These are phyloP conservation scores for Mystacides longicornis DNA, from an alignment of 2,888 invertebrate species.

Conservation along the genomic window DNA sequence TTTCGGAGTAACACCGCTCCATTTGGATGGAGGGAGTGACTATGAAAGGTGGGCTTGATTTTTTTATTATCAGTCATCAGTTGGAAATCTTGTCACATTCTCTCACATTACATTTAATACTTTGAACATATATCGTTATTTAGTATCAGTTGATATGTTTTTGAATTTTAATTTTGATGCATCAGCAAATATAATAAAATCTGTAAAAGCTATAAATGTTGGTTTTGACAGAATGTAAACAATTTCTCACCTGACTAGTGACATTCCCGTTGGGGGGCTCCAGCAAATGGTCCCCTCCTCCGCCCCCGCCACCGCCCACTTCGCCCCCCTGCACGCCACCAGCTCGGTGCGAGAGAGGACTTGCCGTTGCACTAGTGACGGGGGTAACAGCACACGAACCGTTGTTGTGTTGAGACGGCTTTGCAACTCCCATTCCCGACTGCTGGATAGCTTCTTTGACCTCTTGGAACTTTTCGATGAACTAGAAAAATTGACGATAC, in stretches of 20 bases:
- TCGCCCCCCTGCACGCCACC: slow-evolving; percentile 42
- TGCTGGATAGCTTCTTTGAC: slow-evolving; percentile 89
- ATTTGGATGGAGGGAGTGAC: no score
- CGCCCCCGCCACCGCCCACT: slow-evolving; percentile 43
- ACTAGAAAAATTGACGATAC: slow-evolving; percentile 57
- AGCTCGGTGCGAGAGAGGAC: slow-evolving; percentile 68
- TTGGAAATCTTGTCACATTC: no score
- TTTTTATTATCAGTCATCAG: no score
- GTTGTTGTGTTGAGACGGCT: slow-evolving; percentile 37
- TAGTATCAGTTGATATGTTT: no score
- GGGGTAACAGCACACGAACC: slow-evolving; percentile 69
- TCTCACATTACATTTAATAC: no score
- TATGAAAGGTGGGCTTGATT: no score
- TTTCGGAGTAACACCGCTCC: no score
- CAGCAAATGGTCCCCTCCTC: slow-evolving; percentile 39
- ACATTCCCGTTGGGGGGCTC: slow-evolving; percentile 38
- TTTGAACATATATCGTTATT: no score
- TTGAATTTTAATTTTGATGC: no score
- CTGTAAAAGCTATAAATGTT: neutral
- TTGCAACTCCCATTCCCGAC: slow-evolving; percentile 34
- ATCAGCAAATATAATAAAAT: no score
- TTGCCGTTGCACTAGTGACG: slow-evolving; percentile 81
- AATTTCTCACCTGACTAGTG: slow-evolving; percentile 25
- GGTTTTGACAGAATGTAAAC: neutral
- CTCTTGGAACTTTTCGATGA: slow-evolving; percentile 97